A percentile compares a stretch with the other conserved stretches of the same genome.
phyloP scores from a whole-genome alignment of 2,797 vertebrate genomes.

The Sebastes iracundus region DNA sequence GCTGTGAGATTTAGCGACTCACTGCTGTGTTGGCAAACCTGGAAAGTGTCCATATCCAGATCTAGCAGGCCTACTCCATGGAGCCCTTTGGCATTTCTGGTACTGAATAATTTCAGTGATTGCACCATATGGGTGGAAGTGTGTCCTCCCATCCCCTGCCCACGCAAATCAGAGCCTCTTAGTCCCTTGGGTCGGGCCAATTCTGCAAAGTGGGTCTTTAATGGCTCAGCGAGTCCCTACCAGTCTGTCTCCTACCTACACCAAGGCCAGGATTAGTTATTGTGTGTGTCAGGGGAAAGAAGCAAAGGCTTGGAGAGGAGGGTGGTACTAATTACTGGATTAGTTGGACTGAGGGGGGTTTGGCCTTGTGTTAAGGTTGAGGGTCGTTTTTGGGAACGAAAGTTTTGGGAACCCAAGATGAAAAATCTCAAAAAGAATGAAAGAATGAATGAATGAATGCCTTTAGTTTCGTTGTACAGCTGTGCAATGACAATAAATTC shows the following conservation, averaged over 20 bases:
- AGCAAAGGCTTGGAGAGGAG: background rate
- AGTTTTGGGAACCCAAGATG: background rate
- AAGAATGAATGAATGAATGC: no score
- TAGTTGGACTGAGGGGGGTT: slow-evolving; percentile 5
- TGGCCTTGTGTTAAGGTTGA: background rate
- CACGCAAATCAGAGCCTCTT: slow-evolving; percentile 61
- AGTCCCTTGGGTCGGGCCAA: slow-evolving; percentile 63
- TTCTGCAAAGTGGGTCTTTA: slow-evolving; percentile 73
- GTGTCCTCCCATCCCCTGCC: slow-evolving; percentile 22
- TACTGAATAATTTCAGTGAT: slow-evolving; percentile 56
- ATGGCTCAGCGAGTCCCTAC: slow-evolving; percentile 60
- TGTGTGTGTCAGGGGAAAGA: slow-evolving; percentile 34
- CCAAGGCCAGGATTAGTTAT: slow-evolving; percentile 61
- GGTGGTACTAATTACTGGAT: slow-evolving; percentile 16
- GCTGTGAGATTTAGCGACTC: slow-evolving; percentile 16
- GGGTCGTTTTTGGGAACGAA: background rate
- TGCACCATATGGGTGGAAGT: slow-evolving; percentile 68
- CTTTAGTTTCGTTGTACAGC: no score
- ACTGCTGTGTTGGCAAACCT: slow-evolving; percentile 26
- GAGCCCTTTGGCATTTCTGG: slow-evolving; percentile 37
- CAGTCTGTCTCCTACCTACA: slow-evolving; percentile 68
- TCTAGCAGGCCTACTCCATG: slow-evolving; percentile 12
- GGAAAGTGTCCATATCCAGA: slow-evolving; percentile 14
- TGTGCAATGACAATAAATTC: no score
- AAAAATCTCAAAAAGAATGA: no score